Percentiles rank a stretch among this genome's conserved stretches.
These are phyloP conservation scores for Gopherus evgoodei DNA, from an alignment of 2,113 vertebrate genomes.

Conservation along the genomic window DNA sequence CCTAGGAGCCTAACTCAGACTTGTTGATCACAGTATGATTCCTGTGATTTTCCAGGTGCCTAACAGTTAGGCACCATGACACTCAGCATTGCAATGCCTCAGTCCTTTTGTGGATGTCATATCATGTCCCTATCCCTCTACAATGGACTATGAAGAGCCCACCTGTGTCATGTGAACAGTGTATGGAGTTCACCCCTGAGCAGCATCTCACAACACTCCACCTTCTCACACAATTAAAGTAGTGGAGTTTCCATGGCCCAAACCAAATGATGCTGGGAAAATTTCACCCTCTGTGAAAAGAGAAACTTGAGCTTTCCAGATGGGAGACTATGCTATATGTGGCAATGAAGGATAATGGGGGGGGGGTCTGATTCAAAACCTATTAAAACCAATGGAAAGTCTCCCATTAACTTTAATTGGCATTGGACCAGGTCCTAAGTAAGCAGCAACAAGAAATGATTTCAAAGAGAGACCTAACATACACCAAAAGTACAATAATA, in stretches of 20 bases:
- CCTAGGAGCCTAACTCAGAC: neutral
- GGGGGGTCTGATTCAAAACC: neutral
- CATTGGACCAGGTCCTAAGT: neutral
- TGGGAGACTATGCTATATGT: neutral
- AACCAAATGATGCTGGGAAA: neutral
- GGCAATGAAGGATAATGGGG: neutral
- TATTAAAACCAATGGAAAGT: neutral
- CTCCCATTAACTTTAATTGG: neutral
- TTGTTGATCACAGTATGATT: neutral
- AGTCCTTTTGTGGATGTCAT: neutral
- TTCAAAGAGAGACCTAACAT: neutral
- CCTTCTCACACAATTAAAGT: neutral
- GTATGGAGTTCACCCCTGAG: neutral
- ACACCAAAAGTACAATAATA: neutral
- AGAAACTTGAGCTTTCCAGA: neutral
- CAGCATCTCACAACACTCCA: neutral
- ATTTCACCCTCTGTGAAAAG: neutral
- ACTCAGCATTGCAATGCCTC: neutral
- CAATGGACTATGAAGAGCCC: neutral
- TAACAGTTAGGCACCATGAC: neutral
- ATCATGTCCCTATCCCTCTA: neutral
- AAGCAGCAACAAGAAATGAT: neutral
- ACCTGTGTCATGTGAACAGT: neutral
- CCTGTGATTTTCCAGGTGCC: neutral
- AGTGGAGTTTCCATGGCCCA: neutral